Percentiles rank a stretch among this genome's conserved stretches.
Evolutionary conservation across 2,113 vertebrate genomes (phyloP).

Genomic region (Peucedramus taeniatus): DNA sequence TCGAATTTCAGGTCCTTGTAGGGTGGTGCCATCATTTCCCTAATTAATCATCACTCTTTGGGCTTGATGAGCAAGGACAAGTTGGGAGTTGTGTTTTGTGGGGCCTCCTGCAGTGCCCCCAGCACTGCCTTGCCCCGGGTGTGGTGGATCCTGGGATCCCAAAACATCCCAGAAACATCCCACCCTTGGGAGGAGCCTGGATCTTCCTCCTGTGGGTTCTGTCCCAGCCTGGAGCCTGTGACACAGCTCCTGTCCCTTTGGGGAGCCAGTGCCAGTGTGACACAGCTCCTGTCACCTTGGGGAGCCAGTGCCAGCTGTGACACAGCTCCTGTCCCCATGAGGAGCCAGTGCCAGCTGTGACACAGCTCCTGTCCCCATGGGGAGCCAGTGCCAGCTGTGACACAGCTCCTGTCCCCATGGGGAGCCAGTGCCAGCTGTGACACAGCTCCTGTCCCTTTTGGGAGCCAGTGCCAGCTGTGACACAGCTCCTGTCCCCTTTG

Average conservation of each 20-base stretch:
- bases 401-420: background rate
- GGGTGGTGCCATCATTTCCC: background rate
- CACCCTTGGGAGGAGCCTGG: rapidly evolving
- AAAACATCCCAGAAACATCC: rapidly evolving
- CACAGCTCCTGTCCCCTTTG: background rate
- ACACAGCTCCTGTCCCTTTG: background rate
- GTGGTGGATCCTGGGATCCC: rapidly evolving
- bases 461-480: too few species aligned
- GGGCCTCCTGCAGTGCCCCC: background rate
- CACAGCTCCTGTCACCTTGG: too few species aligned
- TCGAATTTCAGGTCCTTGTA: background rate
- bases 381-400: background rate
- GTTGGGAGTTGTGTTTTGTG: background rate
- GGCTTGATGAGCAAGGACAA: background rate
- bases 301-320: background rate
- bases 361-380: too few species aligned
- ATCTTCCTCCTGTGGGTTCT: rapidly evolving
- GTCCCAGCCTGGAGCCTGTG: rapidly evolving
- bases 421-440: too few species aligned
- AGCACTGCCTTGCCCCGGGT: rapidly evolving
- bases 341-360: background rate
- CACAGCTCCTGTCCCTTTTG: background rate
- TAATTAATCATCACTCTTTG: background rate
- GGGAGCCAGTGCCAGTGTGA: background rate
- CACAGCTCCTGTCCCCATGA: too few species aligned